These are phyloP conservation scores for Cranoglanis bouderius DNA, from an alignment of 2,113 vertebrate species.

Conservation along the genomic window DNA sequence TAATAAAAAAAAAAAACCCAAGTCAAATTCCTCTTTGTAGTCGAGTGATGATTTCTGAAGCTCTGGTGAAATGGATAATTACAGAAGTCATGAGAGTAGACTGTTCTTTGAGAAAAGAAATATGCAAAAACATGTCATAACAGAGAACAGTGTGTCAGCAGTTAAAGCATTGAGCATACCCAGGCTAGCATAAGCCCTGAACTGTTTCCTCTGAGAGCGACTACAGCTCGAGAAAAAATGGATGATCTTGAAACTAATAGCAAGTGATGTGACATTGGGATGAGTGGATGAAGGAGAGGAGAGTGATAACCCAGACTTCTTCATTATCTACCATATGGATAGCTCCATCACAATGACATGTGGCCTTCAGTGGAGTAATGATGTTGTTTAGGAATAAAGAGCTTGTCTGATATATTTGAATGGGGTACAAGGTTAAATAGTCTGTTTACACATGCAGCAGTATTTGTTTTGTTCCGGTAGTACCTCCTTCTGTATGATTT, in stretches of 20 bases:
- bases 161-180: not conserved
- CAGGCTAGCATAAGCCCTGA: not conserved
- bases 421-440: not conserved
- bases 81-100: not conserved
- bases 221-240: too few species aligned
- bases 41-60: not conserved
- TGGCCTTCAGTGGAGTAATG: not conserved
- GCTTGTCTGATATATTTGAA: constrained; percentile 8
- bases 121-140: not conserved
- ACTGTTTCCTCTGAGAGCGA: not conserved
- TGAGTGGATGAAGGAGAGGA: not conserved
- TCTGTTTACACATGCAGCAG: not conserved
- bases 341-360: not conserved
- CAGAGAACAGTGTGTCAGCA: not conserved
- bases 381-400: not conserved
- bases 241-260: not conserved
- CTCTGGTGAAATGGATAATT: not conserved
- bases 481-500: not conserved
- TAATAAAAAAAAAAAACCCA: not conserved
- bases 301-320: not conserved
- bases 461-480: not conserved
- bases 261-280: not conserved
- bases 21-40: not conserved
- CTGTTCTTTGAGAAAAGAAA: not conserved
- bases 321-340: not conserved